Percentiles rank a stretch among this genome's conserved stretches.
Conservation (phyloP, 2,888 invertebrate species). For the Acanthoscelides obtectus region DNA sequence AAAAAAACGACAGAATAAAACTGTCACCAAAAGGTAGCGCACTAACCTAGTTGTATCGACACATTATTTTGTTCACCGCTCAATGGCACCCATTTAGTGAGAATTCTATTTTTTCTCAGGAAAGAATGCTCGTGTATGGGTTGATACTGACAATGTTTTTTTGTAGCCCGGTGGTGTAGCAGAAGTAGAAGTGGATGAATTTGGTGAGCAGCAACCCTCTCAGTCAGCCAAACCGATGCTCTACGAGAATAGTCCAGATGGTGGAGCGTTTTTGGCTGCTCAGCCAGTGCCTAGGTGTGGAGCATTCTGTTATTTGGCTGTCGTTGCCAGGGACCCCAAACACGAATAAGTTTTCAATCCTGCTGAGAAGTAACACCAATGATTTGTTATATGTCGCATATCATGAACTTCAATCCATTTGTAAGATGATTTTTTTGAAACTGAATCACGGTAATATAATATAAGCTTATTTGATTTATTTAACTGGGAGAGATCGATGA, state of each 20-base stretch:
- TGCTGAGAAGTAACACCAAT: background rate
- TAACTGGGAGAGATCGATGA: no score
- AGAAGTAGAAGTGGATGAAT: constrained; percentile 25
- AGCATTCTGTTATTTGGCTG: constrained; percentile 56
- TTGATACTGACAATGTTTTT: no score
- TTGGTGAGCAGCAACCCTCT: constrained; percentile 14
- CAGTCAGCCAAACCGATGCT: constrained; percentile 42
- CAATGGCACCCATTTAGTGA: no score
- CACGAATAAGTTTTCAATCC: constrained; percentile 6
- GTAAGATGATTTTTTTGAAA: background rate
- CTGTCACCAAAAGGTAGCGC: no score
- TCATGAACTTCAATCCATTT: background rate
- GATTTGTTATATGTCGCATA: background rate
- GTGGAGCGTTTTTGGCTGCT: constrained; percentile 53
- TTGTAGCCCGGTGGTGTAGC: constrained; percentile 42
- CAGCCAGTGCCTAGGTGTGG: constrained; percentile 56
- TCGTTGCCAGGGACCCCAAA: constrained; percentile 41
- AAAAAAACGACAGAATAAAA: no score
- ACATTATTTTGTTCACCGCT: no score
- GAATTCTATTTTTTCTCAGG: no score
- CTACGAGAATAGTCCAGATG: constrained; percentile 53
- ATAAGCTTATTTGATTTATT: background rate
- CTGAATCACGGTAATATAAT: background rate
- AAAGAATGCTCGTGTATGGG: no score
- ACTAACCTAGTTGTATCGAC: no score